phyloP scores from a whole-genome alignment of 2,113 vertebrate genomes.

The Bubalus kerabau region DNA sequence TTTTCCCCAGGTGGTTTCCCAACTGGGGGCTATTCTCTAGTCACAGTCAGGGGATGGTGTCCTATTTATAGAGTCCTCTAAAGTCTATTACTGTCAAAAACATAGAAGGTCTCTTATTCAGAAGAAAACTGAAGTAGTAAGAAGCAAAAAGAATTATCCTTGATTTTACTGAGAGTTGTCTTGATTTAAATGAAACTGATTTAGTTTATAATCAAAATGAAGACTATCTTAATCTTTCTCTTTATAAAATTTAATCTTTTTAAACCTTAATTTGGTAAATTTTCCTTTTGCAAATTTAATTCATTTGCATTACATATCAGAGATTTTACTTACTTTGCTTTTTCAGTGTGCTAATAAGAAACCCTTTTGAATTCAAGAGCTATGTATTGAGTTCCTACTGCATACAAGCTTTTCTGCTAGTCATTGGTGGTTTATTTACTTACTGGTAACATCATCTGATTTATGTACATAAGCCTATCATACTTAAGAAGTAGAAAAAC shows the following conservation, averaged over 20 bases:
- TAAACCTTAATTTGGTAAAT: constrained; percentile 13
- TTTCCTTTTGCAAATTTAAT: constrained; percentile 38
- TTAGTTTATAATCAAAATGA: constrained; percentile 16
- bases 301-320: neutral
- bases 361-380: neutral
- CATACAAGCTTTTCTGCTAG: neutral
- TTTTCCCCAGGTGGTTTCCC: neutral
- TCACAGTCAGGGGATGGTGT: neutral
- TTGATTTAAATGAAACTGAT: constrained; percentile 35
- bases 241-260: constrained; percentile 27
- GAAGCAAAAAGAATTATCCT: neutral
- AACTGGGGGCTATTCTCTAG: neutral
- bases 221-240: neutral
- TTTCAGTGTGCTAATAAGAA: constrained; percentile 4
- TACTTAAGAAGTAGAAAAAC: neutral
- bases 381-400: neutral
- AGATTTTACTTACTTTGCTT: neutral
- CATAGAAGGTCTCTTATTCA: neutral
- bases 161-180: constrained; percentile 2
- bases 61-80: neutral
- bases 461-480: neutral
- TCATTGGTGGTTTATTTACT: neutral
- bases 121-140: neutral
- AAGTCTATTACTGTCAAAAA: neutral
- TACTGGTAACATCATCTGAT: neutral